Conservation (phyloP, 2,113 vertebrate species). For the Lophotis ruficrista region DNA sequence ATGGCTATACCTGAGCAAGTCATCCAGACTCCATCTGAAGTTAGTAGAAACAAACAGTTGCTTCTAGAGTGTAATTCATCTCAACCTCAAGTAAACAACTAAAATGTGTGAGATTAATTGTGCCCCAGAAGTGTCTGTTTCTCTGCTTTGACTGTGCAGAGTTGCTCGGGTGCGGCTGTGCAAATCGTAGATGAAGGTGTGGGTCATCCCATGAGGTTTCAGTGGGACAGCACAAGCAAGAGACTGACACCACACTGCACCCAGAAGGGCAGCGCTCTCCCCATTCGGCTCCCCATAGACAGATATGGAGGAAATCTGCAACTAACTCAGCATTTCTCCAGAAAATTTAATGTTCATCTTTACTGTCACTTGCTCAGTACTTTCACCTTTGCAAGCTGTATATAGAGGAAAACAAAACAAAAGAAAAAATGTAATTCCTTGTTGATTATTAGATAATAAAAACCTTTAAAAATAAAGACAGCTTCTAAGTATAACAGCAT, state of each 20-base stretch:
- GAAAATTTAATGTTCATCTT: neutral
- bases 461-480: neutral
- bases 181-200: rapidly evolving
- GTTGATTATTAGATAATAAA: neutral
- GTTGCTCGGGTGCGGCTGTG: neutral
- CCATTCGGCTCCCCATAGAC: neutral
- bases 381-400: neutral
- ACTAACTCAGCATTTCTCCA: neutral
- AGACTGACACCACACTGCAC: no score
- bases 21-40: neutral
- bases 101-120: neutral
- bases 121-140: neutral
- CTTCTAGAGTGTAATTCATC: neutral
- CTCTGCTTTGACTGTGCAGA: neutral
- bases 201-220: neutral
- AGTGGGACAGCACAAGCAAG: neutral
- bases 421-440: neutral
- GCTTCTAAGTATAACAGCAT: neutral
- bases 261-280: neutral
- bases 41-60: neutral
- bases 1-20: neutral
- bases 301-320: neutral
- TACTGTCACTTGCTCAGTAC: neutral
- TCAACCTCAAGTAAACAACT: neutral
- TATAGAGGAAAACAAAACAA: neutral